A percentile compares a stretch with the other conserved stretches of the same genome.
Conservation (phyloP, 2,797 vertebrate genomes). For the Pangasius djambal region DNA sequence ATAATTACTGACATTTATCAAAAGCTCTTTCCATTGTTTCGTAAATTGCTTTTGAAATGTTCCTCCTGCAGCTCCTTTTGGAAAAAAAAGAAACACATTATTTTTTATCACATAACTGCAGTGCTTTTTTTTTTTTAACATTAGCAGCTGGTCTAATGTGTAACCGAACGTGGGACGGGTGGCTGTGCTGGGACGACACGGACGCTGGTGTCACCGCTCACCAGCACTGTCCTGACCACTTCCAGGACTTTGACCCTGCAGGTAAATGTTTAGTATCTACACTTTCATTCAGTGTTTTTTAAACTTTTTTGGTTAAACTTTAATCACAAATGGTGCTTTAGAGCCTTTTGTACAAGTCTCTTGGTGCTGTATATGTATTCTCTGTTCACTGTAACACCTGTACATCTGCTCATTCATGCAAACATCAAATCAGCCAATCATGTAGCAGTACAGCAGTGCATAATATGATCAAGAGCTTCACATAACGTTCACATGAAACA, state of each 20-base stretch:
- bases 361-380: not conserved
- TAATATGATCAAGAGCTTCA: not conserved
- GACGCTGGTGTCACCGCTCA: conserved; percentile 79
- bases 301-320: not conserved
- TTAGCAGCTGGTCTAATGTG: conserved; percentile 77
- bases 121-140: not conserved
- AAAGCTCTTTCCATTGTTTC: not conserved
- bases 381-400: too few species aligned
- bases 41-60: not conserved
- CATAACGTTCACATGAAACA: not conserved
- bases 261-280: conserved; percentile 70
- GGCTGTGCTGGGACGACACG: conserved; percentile 95
- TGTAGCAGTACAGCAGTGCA: not conserved
- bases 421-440: not conserved
- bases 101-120: not conserved
- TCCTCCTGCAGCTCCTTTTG: not conserved
- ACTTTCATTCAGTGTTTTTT: not conserved
- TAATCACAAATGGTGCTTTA: not conserved
- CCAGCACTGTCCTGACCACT: conserved; percentile 95
- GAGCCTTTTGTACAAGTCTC: not conserved
- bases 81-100: not conserved
- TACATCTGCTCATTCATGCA: not conserved
- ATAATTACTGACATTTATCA: conserved; percentile 17
- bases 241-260: conserved; percentile 94
- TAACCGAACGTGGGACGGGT: conserved; percentile 97